Conservation (phyloP, 1,140 invertebrate genomes). For the Dinoponera quadriceps region DNA sequence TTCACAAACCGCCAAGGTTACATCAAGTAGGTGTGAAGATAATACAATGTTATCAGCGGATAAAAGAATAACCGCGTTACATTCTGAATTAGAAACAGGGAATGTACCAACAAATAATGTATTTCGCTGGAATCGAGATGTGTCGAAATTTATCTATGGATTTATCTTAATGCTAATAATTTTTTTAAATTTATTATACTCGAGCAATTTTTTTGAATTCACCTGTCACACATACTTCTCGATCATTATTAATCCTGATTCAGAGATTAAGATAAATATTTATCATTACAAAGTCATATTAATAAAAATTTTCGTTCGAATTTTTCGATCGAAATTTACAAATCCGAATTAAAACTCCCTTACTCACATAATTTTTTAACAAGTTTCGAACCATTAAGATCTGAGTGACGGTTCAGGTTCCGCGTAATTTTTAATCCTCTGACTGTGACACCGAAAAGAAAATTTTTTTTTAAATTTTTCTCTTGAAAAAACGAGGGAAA, state of each 20-base stretch:
- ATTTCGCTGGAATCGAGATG: background rate
- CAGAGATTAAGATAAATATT: background rate
- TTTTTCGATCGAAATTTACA: background rate
- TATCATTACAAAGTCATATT: background rate
- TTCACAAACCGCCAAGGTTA: slow-evolving; percentile 7
- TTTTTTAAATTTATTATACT: too few species aligned
- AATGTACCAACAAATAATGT: background rate
- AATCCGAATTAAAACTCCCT: background rate
- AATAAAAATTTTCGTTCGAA: background rate
- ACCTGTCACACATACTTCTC: background rate
- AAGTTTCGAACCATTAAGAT: background rate
- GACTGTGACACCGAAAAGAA: background rate
- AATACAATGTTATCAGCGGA: slow-evolving; percentile 8
- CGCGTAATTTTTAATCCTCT: background rate
- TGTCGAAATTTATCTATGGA: background rate
- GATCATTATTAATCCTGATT: background rate
- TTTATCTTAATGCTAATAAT: background rate
- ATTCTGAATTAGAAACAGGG: background rate
- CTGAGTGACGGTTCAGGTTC: background rate
- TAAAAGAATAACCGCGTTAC: background rate
- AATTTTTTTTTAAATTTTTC: too few species aligned
- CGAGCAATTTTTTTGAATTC: too few species aligned
- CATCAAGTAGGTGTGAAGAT: slow-evolving; percentile 21
- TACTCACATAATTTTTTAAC: background rate
- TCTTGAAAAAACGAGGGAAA: background rate